A percentile compares a stretch with the other conserved stretches of the same genome.
Evolutionary conservation across 1,140 invertebrate genomes (phyloP).

Genomic region (Bursaphelenchus mucronatus): DNA sequence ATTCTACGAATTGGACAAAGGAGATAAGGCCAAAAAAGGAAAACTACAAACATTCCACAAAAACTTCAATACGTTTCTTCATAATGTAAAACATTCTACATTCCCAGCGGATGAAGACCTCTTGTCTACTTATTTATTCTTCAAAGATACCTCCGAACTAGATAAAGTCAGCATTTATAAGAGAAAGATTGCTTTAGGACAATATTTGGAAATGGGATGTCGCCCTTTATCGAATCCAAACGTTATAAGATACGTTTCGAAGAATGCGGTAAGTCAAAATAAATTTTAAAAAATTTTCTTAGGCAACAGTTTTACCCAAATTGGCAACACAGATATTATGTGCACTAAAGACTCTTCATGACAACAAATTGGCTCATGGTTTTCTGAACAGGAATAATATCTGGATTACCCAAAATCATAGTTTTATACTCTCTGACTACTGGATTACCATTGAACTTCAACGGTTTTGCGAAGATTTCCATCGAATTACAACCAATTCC

Average conservation of each 20-base stretch:
- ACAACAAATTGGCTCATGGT: background rate
- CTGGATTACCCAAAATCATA: slow-evolving; percentile 1
- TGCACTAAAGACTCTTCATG: slow-evolving; percentile 16
- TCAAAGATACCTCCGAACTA: background rate
- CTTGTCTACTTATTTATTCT: slow-evolving; percentile 3
- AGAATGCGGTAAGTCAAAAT: no score
- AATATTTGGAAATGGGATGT: no score
- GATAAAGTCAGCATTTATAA: no score
- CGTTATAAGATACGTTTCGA: no score
- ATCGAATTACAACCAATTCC: no score
- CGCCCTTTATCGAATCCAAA: no score
- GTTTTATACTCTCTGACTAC: slow-evolving; percentile 11
- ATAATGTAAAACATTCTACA: slow-evolving; percentile 9
- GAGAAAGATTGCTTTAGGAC: no score
- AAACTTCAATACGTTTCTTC: background rate
- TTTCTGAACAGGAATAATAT: slow-evolving; percentile 1
- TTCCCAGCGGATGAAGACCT: slow-evolving; percentile 9
- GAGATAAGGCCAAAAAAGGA: slow-evolving; percentile 3
- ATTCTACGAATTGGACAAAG: background rate
- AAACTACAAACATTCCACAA: slow-evolving; percentile 8
- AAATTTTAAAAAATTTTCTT: slow-evolving; percentile 2
- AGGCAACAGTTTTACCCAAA: slow-evolving; percentile 8
- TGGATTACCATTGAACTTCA: no score
- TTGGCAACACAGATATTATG: slow-evolving; percentile 11
- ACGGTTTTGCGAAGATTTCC: no score